These are phyloP conservation scores for Leptopilina clavipes DNA, from an alignment of 1,140 invertebrate species.

Conservation along the genomic window DNA sequence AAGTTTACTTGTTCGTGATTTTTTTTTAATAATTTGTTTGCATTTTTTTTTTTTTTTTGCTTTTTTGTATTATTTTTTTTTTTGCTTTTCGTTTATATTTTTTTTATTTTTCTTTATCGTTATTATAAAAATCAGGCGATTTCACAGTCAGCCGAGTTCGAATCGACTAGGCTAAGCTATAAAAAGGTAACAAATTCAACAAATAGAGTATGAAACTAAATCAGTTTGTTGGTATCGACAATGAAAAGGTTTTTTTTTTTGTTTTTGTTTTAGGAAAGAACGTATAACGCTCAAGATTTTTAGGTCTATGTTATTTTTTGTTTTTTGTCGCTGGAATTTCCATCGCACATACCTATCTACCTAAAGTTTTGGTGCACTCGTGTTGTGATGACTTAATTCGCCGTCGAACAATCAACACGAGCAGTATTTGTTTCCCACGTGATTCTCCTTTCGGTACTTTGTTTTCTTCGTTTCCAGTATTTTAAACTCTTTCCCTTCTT, in stretches of 20 bases:
- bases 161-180: slow-evolving; percentile 72
- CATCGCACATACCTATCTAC: slow-evolving; percentile 55
- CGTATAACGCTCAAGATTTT: slow-evolving; percentile 60
- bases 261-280: slow-evolving; percentile 53
- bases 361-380: slow-evolving; percentile 61
- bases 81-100: slow-evolving; percentile 48
- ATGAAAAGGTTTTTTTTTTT: slow-evolving; percentile 54
- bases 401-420: slow-evolving; percentile 56
- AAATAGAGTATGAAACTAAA: slow-evolving; percentile 69
- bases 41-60: slow-evolving; percentile 39
- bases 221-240: slow-evolving; percentile 65
- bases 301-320: slow-evolving; percentile 51
- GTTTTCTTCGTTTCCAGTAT: slow-evolving; percentile 43
- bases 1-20: slow-evolving; percentile 46
- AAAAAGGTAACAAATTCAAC: slow-evolving; percentile 74
- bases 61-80: slow-evolving; percentile 3
- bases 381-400: slow-evolving; percentile 45
- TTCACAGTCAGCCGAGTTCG: slow-evolving; percentile 64
- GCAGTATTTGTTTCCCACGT: slow-evolving; percentile 45
- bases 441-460: slow-evolving; percentile 52
- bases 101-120: slow-evolving; percentile 47
- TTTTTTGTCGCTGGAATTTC: slow-evolving; percentile 57
- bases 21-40: too few relatives aligned
- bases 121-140: slow-evolving; percentile 63
- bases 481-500: slow-evolving; percentile 48